These are phyloP conservation scores for Pogoniulus pusillus DNA, from an alignment of 2,797 vertebrate genomes.

Conservation along the genomic window DNA sequence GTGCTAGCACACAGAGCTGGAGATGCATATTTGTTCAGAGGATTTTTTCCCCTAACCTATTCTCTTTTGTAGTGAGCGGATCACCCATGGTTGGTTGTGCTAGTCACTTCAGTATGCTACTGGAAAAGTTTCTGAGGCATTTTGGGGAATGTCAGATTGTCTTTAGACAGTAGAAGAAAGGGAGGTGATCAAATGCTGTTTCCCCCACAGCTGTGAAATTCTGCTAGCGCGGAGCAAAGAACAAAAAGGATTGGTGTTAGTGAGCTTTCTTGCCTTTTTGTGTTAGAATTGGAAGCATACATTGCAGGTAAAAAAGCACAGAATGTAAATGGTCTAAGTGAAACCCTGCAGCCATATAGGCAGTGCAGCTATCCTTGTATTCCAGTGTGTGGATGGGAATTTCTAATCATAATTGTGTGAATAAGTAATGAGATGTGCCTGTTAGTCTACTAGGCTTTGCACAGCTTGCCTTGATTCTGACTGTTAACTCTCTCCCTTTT, in stretches of 20 bases:
- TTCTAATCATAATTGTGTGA: not conserved
- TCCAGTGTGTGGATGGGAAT: not conserved
- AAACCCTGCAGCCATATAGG: not conserved
- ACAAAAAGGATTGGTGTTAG: not conserved
- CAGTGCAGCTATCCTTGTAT: not conserved
- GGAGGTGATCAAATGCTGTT: not conserved
- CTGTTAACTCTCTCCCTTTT: not conserved
- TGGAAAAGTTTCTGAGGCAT: not conserved
- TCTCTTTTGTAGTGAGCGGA: not conserved
- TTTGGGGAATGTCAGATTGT: not conserved
- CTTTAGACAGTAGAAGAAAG: not conserved
- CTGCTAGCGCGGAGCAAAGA: not conserved
- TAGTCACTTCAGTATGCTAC: not conserved
- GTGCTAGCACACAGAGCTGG: no score
- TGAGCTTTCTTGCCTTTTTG: not conserved
- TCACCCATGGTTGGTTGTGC: not conserved
- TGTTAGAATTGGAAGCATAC: no score
- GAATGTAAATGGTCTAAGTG: not conserved
- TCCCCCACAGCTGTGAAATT: not conserved
- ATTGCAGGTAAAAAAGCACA: no score
- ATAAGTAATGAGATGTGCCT: not conserved
- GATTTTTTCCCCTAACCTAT: not conserved
- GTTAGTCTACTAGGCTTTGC: not conserved
- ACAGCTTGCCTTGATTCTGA: not conserved
- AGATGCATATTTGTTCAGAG: not conserved